Conservation (phyloP, 2,797 vertebrate species). For the Limnodromus scolopaceus region DNA sequence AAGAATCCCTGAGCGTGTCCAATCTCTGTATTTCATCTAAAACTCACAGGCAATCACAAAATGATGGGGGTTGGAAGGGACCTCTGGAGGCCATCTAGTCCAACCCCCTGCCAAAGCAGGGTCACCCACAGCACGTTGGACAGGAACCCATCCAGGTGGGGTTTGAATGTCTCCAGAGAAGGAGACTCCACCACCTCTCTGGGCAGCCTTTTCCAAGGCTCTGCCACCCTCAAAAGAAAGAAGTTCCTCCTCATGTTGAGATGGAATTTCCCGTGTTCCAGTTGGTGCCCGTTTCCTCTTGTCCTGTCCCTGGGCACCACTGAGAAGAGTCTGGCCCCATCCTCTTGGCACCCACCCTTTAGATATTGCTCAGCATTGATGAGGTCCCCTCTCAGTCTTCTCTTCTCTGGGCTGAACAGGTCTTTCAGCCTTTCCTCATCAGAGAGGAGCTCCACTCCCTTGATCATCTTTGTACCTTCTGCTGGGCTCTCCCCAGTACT, state of each 20-base stretch:
- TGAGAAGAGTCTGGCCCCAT: too few relatives aligned
- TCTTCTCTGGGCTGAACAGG: too few relatives aligned
- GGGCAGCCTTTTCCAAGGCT: too few relatives aligned
- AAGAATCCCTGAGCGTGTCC: rapidly evolving
- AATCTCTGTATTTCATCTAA: neutral
- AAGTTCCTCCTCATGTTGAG: too few relatives aligned
- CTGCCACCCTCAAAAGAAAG: too few relatives aligned
- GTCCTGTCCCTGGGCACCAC: too few relatives aligned
- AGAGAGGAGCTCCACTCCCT: neutral
- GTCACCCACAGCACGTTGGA: neutral
- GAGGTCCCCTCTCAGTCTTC: too few relatives aligned
- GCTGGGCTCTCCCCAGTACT: neutral
- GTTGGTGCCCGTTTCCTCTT: too few relatives aligned
- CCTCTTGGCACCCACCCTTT: too few relatives aligned
- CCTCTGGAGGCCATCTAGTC: neutral
- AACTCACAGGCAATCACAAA: rapidly evolving
- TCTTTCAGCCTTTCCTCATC: too few relatives aligned
- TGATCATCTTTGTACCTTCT: neutral
- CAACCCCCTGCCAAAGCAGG: neutral
- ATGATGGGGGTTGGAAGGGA: neutral
- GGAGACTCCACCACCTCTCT: neutral
- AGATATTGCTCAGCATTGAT: too few relatives aligned
- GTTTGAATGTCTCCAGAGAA: neutral
- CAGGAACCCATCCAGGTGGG: neutral
- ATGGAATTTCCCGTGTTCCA: too few relatives aligned